Percentiles rank a stretch among this genome's conserved stretches.
Evolutionary conservation across 2,797 vertebrate genomes (phyloP).

Genomic region (Liparis tanakae): DNA sequence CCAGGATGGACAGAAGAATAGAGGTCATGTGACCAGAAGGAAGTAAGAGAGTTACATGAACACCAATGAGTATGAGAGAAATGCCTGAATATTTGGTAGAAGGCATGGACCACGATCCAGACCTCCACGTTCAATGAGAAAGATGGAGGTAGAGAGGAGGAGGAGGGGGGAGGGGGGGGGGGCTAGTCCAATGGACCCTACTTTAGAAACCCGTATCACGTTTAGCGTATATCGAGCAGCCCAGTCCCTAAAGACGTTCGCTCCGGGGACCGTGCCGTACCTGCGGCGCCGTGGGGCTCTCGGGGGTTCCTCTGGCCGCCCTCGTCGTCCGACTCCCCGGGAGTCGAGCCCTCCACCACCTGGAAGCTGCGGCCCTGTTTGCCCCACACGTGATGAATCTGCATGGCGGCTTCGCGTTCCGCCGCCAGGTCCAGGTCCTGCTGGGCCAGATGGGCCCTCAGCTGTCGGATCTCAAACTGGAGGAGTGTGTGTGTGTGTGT

Average conservation of each 20-base stretch:
- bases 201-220: neutral
- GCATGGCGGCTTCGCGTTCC: slow-evolving; percentile 93
- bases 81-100: no score
- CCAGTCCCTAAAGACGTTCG: neutral
- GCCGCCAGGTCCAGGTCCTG: slow-evolving; percentile 95
- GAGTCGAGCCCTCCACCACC: slow-evolving; percentile 86
- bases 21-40: no score
- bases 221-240: neutral
- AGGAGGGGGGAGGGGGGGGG: no score
- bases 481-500: slow-evolving; percentile 14
- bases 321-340: slow-evolving; percentile 88
- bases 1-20: no score
- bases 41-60: no score
- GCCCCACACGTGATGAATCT: slow-evolving; percentile 89
- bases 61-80: no score
- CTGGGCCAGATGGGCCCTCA: slow-evolving; percentile 96
- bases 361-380: slow-evolving; percentile 91
- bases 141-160: no score
- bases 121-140: no score
- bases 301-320: slow-evolving; percentile 81
- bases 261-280: slow-evolving; percentile 67
- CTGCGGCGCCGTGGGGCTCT: slow-evolving; percentile 81
- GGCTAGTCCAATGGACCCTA: no score
- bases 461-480: slow-evolving; percentile 97
- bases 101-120: no score